These are phyloP conservation scores for Drosophila suboccidentalis DNA, from an alignment of 2,888 invertebrate genomes.

Conservation along the genomic window DNA sequence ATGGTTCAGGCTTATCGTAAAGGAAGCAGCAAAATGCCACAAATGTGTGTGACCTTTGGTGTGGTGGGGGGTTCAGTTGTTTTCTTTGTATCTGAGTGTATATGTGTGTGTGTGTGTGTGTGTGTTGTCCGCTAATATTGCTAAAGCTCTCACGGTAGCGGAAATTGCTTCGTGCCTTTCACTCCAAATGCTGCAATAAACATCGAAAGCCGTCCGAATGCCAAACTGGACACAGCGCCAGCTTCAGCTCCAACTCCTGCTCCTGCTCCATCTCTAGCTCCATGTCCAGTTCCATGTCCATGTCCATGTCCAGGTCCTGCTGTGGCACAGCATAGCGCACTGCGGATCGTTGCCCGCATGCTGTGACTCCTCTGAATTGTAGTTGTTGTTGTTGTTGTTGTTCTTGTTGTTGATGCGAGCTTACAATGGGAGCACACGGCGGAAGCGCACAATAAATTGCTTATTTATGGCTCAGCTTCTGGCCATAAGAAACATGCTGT, in stretches of 20 bases:
- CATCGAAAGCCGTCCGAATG: slow-evolving; percentile 79
- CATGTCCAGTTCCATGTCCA: background rate
- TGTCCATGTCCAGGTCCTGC: slow-evolving; percentile 29
- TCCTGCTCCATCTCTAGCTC: background rate
- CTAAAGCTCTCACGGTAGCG: slow-evolving; percentile 79
- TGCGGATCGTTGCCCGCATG: slow-evolving; percentile 51
- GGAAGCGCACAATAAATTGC: slow-evolving; percentile 83
- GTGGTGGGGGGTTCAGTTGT: slow-evolving; percentile 5
- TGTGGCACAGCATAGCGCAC: slow-evolving; percentile 29
- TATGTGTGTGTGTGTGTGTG: slow-evolving; percentile 27
- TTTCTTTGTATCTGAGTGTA: slow-evolving; percentile 13
- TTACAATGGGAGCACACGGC: slow-evolving; percentile 74
- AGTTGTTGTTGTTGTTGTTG: slow-evolving; percentile 5
- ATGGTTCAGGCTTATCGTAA: slow-evolving; percentile 58
- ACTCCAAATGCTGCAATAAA: slow-evolving; percentile 79
- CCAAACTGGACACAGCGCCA: slow-evolving; percentile 56
- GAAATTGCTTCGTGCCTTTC: slow-evolving; percentile 80
- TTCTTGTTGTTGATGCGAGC: slow-evolving; percentile 19
- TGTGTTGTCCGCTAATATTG: slow-evolving; percentile 67
- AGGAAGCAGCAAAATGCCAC: slow-evolving; percentile 62
- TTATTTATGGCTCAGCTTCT: slow-evolving; percentile 83
- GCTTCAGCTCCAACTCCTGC: slow-evolving; percentile 18
- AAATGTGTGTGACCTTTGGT: slow-evolving; percentile 55
- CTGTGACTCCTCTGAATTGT: slow-evolving; percentile 46
- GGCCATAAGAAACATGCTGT: slow-evolving; percentile 80